Conservation (phyloP, 2,113 vertebrate species). For the Charadrius vociferus region DNA sequence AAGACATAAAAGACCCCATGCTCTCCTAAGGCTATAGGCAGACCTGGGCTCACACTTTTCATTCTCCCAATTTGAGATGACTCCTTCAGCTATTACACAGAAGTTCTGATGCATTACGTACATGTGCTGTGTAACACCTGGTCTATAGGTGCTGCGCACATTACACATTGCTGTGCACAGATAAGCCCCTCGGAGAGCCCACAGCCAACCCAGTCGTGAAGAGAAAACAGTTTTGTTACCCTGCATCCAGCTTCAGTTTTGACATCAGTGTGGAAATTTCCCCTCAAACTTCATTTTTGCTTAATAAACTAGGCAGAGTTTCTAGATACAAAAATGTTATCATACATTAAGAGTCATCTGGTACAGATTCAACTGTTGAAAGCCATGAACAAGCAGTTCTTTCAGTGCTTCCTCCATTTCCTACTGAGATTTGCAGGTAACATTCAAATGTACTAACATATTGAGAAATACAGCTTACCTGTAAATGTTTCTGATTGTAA, state of each 20-base stretch:
- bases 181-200: background rate
- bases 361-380: background rate
- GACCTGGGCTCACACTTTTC: background rate
- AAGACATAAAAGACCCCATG: background rate
- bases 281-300: background rate
- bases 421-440: background rate
- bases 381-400: background rate
- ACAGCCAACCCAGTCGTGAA: background rate
- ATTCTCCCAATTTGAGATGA: background rate
- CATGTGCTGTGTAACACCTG: background rate
- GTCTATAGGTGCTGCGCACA: fast-evolving
- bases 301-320: background rate
- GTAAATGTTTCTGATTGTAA: constrained; percentile 86
- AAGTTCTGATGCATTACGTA: background rate
- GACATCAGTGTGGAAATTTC: background rate
- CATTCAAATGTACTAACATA: background rate
- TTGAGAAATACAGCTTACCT: constrained; percentile 73
- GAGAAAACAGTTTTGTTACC: background rate
- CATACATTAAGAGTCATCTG: background rate
- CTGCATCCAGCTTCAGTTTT: background rate
- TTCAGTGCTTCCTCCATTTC: background rate
- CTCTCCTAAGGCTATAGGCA: background rate
- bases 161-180: background rate
- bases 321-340: background rate
- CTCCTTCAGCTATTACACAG: background rate